phyloP scores from a whole-genome alignment of 2,888 invertebrate genomes.

The Norana najaformis region DNA sequence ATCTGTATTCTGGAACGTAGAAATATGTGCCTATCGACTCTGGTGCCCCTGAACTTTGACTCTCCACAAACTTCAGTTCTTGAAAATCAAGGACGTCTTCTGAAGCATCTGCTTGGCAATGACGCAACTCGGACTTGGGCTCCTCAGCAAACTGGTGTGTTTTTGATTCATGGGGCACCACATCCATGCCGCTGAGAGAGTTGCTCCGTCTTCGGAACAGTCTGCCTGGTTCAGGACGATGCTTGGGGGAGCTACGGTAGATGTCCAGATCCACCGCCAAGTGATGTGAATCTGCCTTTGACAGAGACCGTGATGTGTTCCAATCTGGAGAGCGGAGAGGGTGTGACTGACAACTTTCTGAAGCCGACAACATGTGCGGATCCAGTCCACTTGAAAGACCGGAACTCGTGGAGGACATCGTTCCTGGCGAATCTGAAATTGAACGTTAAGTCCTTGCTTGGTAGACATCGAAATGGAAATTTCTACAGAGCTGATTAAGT shows the following conservation, averaged over 20 bases:
- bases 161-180: background rate
- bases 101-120: background rate
- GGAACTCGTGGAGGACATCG: conserved; percentile 29
- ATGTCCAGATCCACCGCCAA: background rate
- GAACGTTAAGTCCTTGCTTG: background rate
- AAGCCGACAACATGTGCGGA: background rate
- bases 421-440: conserved; percentile 26
- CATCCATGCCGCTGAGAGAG: background rate
- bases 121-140: background rate
- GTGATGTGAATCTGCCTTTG: background rate
- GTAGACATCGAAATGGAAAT: no score
- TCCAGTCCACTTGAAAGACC: conserved; percentile 26
- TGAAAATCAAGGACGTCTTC: background rate
- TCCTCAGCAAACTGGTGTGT: background rate
- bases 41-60: background rate
- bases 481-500: background rate
- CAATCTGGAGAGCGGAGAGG: conserved; percentile 7
- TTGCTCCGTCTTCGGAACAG: background rate
- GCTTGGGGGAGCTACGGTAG: background rate
- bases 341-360: background rate
- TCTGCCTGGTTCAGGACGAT: background rate
- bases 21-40: background rate
- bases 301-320: background rate
- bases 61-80: conserved; percentile 15
- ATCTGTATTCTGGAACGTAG: background rate